phyloP scores from a whole-genome alignment of 2,797 vertebrate genomes.

The Alauda arvensis region DNA sequence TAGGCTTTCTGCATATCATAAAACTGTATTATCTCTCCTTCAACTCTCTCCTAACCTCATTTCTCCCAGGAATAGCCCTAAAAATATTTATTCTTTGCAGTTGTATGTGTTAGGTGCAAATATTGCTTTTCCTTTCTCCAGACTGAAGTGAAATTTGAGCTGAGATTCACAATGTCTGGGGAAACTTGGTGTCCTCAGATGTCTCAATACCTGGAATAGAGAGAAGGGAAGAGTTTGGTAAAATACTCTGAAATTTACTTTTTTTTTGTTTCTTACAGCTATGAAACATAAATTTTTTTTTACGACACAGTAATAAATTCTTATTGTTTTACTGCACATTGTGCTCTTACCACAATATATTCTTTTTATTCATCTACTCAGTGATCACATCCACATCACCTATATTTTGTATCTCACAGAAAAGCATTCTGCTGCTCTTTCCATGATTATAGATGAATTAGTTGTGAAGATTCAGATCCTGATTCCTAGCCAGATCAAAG shows the following conservation, averaged over 20 bases:
- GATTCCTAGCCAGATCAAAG: not conserved
- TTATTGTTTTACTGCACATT: not conserved
- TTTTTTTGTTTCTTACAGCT: not conserved
- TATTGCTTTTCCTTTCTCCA: not conserved
- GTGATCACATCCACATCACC: not conserved
- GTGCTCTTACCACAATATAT: not conserved
- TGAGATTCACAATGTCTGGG: not conserved
- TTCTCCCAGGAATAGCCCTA: not conserved
- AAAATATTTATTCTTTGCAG: not conserved
- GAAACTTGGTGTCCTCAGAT: not conserved
- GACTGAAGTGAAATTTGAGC: not conserved
- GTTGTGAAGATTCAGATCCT: not conserved
- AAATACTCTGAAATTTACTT: not conserved
- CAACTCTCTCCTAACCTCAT: not conserved
- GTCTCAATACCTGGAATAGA: not conserved
- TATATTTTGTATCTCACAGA: not conserved
- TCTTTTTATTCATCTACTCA: not conserved
- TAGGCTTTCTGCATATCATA: not conserved
- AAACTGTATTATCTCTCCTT: not conserved
- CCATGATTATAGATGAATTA: not conserved
- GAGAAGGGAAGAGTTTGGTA: not conserved
- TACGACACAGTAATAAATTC: not conserved
- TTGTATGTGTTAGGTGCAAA: not conserved
- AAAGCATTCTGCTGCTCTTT: not conserved
- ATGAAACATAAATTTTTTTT: not conserved